phyloP scores from a whole-genome alignment of 2,888 invertebrate genomes.

The Argyresthia albistria region DNA sequence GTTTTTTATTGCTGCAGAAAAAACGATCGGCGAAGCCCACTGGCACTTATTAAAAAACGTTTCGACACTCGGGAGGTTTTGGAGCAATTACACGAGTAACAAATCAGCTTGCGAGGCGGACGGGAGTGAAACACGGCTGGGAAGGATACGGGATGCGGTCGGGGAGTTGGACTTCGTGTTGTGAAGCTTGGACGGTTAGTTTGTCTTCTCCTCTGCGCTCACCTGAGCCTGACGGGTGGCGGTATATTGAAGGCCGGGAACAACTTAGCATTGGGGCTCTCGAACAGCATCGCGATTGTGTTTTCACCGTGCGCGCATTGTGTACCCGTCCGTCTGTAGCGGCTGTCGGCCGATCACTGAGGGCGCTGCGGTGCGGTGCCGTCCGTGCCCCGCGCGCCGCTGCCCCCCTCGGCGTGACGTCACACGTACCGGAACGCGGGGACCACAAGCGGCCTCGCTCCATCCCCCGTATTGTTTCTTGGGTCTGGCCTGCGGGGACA shows the following conservation, averaged over 20 bases:
- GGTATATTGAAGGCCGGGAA: slow-evolving; percentile 80
- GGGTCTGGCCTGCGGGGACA: background rate
- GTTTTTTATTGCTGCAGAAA: background rate
- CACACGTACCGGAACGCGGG: slow-evolving; percentile 25
- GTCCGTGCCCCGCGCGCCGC: slow-evolving; percentile 16
- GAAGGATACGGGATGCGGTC: slow-evolving; percentile 1
- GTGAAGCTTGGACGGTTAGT: background rate
- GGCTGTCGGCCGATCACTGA: slow-evolving; percentile 57
- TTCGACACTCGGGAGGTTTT: background rate
- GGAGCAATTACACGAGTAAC: background rate
- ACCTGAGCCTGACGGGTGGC: slow-evolving; percentile 76
- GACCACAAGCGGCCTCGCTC: background rate
- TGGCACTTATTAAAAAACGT: background rate
- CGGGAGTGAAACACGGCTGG: background rate
- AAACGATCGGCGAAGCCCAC: background rate
- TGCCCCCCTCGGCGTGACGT: slow-evolving; percentile 37
- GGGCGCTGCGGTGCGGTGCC: slow-evolving; percentile 21
- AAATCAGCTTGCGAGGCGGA: background rate
- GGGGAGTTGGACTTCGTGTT: background rate
- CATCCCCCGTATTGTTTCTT: background rate
- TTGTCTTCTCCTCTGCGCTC: slow-evolving; percentile 19
- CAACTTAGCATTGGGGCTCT: slow-evolving; percentile 80
- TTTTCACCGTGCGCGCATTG: slow-evolving; percentile 52
- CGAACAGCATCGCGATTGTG: slow-evolving; percentile 77
- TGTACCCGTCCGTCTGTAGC: slow-evolving; percentile 39